Base-by-base conservation (phyloP, 2,113 vertebrate genomes). In the Nesoenas mayeri region DNA sequence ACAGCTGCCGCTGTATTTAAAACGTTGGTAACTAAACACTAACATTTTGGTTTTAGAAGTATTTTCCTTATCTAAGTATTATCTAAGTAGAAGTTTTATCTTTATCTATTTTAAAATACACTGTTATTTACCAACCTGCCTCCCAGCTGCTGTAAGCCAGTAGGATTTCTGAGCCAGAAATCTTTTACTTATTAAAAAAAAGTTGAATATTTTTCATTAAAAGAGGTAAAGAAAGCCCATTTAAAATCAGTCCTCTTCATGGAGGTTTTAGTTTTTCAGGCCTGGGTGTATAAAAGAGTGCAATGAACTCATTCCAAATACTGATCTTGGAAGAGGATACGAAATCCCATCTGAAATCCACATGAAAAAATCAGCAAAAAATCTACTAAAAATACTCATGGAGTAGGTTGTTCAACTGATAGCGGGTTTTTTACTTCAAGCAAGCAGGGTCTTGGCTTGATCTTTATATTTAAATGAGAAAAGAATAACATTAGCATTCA, bases 391-490 rank as follows among this genome's bases (percentile, higher is more conserved):
- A 88, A 29, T 71, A 74, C n/a, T 79, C 21, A 40, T 15, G 14
- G 38, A 79, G 28, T 21, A 64, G 15, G 51, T 64, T 86, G 66
- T 50, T 95, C 47, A 88, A 26, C 53, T 54, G 88, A 84, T 61
- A 85, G 62, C 38, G 42, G 0, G 1, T 0, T 12, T 84, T 58
- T 34, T 47, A 86, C 79, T 89, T 91, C 38, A 80, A 89, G 77
- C 53, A 92, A 91, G 36, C 17, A 92, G 57, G 77, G 79, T 84
- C 77, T 92, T 95, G 93, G 88, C 88, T 94, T 95, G 85, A 89
- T 92, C 91, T 95, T 85, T 89, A 13, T 72, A 94, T 94, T 92
- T 92, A 96, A 96, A 96, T 91, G 51, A 96, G 65, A 79, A 94
- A 91, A 89, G 91, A 94, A 95, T 89, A 95, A 92, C 86, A 91